phyloP scores from a whole-genome alignment of 2,888 invertebrate species.

The Galeopsomyia nigrocyanea region DNA sequence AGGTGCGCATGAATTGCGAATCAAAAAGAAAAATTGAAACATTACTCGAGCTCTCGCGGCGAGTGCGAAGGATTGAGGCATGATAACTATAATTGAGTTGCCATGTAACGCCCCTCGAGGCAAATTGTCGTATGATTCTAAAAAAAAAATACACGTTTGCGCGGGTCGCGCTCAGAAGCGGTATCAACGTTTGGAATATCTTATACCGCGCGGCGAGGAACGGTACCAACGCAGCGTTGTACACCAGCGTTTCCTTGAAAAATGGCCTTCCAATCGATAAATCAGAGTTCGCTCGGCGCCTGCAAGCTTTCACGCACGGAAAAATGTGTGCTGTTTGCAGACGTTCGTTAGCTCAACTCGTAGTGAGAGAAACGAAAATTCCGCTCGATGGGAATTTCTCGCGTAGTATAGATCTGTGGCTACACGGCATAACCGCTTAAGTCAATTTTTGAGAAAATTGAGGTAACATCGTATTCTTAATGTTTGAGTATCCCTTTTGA shows the following conservation, averaged over 20 bases:
- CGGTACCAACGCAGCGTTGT: neutral
- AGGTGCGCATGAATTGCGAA: too few relatives aligned
- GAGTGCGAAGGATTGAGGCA: too few relatives aligned
- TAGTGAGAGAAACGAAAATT: slow-evolving; percentile 51
- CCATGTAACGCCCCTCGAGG: neutral
- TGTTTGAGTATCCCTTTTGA: too few relatives aligned
- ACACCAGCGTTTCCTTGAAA: slow-evolving; percentile 1
- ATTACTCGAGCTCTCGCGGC: too few relatives aligned
- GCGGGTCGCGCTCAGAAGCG: neutral
- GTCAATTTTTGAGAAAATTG: too few relatives aligned
- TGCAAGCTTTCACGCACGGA: neutral
- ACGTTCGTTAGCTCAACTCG: slow-evolving; percentile 22
- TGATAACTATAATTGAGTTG: slow-evolving; percentile 20
- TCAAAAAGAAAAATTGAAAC: too few relatives aligned
- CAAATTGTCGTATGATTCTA: too few relatives aligned
- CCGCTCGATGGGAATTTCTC: slow-evolving; percentile 42
- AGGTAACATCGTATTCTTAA: too few relatives aligned
- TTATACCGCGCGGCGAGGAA: neutral
- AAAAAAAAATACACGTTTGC: neutral
- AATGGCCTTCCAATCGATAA: slow-evolving; percentile 30
- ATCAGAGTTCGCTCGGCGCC: slow-evolving; percentile 15
- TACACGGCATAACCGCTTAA: too few relatives aligned
- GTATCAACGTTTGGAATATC: neutral
- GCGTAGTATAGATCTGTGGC: too few relatives aligned
- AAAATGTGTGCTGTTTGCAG: slow-evolving; percentile 8